Percentiles rank a stretch among this genome's conserved stretches.
Evolutionary conservation across 2,888 invertebrate species (phyloP).

Genomic region (Rhagonycha lutea): DNA sequence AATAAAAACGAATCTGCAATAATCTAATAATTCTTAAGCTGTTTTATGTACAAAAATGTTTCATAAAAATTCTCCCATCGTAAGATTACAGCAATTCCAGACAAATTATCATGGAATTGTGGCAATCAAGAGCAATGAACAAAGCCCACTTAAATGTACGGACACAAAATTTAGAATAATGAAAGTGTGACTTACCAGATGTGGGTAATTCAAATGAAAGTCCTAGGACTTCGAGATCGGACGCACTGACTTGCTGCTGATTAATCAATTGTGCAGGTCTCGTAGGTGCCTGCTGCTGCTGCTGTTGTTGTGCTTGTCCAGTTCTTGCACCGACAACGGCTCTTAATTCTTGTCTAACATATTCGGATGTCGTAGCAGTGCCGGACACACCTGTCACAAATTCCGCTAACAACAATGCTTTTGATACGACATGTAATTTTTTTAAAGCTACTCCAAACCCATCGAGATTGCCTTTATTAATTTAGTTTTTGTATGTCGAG

Average conservation of each 20-base stretch:
- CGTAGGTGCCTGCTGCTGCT: slow-evolving; percentile 43
- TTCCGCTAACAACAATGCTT: slow-evolving; percentile 28
- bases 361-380: slow-evolving; percentile 75
- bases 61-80: neutral
- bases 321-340: slow-evolving; percentile 87
- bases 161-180: slow-evolving; percentile 19
- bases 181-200: slow-evolving; percentile 59
- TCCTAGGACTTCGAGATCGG: slow-evolving; percentile 72
- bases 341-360: slow-evolving; percentile 88
- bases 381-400: slow-evolving; percentile 57
- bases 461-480: neutral
- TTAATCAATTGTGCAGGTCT: slow-evolving; percentile 43
- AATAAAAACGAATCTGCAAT: slow-evolving; percentile 1
- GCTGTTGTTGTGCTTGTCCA: slow-evolving; percentile 47
- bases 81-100: neutral
- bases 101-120: neutral
- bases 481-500: neutral
- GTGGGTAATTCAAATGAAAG: slow-evolving; percentile 71
- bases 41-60: slow-evolving; percentile 20
- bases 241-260: slow-evolving; percentile 49
- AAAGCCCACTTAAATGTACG: slow-evolving; percentile 9
- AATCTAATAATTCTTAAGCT: slow-evolving; percentile 13
- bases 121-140: neutral
- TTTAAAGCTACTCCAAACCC: neutral
- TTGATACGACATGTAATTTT: slow-evolving; percentile 10